Conservation (phyloP, 2,797 vertebrate genomes). For the Masticophis lateralis region DNA sequence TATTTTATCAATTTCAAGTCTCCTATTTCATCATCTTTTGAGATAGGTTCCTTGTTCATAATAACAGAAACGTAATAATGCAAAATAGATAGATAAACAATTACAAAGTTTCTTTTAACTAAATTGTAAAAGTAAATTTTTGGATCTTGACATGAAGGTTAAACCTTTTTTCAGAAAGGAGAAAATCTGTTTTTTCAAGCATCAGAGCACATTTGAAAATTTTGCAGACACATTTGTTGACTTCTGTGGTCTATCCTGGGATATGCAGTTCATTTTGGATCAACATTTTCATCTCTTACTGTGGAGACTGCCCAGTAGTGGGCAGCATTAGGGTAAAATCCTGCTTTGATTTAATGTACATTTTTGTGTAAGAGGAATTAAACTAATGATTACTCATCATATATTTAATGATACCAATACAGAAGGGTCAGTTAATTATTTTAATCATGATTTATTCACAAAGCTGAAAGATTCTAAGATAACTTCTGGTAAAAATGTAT, state of each 20-base stretch:
- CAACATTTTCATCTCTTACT: not conserved
- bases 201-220: not conserved
- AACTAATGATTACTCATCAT: not conserved
- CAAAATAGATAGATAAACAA: not conserved
- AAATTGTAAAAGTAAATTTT: not conserved
- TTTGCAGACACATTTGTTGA: not conserved
- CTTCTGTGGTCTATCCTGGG: not conserved
- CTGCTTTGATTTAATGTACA: not conserved
- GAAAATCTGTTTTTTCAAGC: not conserved
- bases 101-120: not conserved
- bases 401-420: not conserved
- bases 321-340: not conserved
- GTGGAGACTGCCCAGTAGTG: not conserved
- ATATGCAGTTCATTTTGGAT: not conserved
- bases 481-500: not conserved
- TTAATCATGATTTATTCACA: not conserved
- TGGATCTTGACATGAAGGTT: not conserved
- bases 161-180: not conserved
- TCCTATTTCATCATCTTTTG: not conserved
- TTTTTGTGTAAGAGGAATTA: not conserved
- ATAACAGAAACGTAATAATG: not conserved
- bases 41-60: not conserved
- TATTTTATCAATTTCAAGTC: not conserved
- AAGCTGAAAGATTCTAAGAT: not conserved
- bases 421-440: not conserved